Conservation (phyloP, 2,113 vertebrate genomes). For the Pampusana beccarii region DNA sequence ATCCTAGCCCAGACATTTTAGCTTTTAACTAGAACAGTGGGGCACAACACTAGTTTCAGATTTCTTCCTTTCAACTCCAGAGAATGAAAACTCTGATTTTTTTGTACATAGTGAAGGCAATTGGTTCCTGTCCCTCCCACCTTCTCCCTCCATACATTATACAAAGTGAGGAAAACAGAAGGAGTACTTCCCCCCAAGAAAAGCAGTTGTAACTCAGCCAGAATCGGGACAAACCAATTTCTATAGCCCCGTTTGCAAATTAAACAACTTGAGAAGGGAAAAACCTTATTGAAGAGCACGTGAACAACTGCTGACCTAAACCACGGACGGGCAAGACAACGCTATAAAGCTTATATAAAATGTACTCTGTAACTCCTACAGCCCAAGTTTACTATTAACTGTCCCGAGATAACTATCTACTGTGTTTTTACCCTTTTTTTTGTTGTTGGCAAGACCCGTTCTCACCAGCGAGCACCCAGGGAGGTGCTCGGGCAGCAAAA, state of each 20-base stretch:
- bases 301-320: background rate
- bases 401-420: background rate
- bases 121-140: background rate
- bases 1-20: background rate
- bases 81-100: background rate
- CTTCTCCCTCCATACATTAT: background rate
- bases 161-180: background rate
- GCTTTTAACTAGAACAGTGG: background rate
- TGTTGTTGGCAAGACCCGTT: background rate
- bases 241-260: background rate
- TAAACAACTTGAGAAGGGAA: background rate
- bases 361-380: no score
- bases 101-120: background rate
- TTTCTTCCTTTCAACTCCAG: background rate
- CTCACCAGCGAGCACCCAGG: fast-evolving
- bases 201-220: background rate
- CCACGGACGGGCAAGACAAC: fast-evolving
- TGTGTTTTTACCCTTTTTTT: fast-evolving
- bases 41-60: background rate
- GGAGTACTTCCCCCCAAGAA: background rate
- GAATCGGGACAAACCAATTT: background rate
- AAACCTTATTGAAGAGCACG: background rate
- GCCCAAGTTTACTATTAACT: fast-evolving
- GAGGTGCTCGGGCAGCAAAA: background rate
- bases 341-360: fast-evolving